Conservation (phyloP, 2,797 vertebrate species). For the Selene dorsalis region DNA sequence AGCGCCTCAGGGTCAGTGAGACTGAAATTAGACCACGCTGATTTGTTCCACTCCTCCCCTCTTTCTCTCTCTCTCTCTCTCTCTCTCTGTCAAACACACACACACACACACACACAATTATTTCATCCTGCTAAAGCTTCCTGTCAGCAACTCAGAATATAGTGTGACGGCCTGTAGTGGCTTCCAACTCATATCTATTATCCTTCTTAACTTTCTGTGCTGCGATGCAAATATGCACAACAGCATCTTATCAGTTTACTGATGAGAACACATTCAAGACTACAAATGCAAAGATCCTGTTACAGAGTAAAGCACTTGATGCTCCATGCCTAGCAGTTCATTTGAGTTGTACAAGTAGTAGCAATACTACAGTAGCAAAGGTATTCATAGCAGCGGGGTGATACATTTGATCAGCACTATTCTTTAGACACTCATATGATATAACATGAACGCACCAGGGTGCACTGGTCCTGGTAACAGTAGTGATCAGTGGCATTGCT, state of each 20-base stretch:
- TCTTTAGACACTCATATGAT: background rate
- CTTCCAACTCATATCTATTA: slow-evolving; percentile 46
- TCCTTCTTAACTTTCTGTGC: slow-evolving; percentile 5
- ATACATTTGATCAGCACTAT: background rate
- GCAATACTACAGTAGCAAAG: background rate
- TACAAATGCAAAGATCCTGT: slow-evolving; percentile 22
- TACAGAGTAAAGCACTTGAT: background rate
- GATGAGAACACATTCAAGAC: slow-evolving; percentile 32
- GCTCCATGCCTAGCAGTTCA: background rate
- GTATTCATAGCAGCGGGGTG: background rate
- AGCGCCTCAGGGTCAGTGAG: slow-evolving; percentile 32
- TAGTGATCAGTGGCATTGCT: slow-evolving; percentile 4
- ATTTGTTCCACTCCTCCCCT: slow-evolving; percentile 52
- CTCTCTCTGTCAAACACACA: background rate
- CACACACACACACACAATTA: slow-evolving; percentile 29
- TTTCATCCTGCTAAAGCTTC: slow-evolving; percentile 52
- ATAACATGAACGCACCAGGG: background rate
- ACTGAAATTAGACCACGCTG: slow-evolving; percentile 57
- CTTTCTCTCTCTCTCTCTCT: background rate
- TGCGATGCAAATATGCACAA: slow-evolving; percentile 23
- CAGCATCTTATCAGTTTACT: slow-evolving; percentile 37
- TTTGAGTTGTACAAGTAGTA: background rate
- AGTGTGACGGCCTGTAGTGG: slow-evolving; percentile 27
- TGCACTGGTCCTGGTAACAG: background rate
- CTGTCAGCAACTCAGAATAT: slow-evolving; percentile 59